Percentiles rank a stretch among this genome's conserved stretches.
phyloP scores from a whole-genome alignment of 2,888 invertebrate species.

The Blastobasis lacticolella region DNA sequence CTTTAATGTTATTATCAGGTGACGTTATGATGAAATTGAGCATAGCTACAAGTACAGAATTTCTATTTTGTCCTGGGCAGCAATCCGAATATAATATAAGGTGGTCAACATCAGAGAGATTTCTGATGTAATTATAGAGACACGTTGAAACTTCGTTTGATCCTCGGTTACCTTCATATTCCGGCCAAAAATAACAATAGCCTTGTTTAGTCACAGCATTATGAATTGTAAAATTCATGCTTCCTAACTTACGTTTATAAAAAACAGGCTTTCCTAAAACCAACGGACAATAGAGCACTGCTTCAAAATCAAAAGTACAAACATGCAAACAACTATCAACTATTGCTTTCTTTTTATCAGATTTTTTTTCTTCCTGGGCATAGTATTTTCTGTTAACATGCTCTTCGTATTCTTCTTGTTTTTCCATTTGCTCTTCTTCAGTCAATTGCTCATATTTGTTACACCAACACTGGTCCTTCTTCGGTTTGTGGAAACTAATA shows the following conservation, averaged over 20 bases:
- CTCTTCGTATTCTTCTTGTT: slow-evolving; percentile 13
- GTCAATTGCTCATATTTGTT: slow-evolving; percentile 12
- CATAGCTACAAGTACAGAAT: slow-evolving; percentile 8
- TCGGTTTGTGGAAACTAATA: slow-evolving; percentile 10
- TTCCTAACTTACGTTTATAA: slow-evolving; percentile 14
- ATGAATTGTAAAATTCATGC: slow-evolving; percentile 15
- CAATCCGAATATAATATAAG: slow-evolving; percentile 9
- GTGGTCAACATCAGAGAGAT: slow-evolving; percentile 5
- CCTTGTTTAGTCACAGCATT: slow-evolving; percentile 15
- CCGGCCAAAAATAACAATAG: slow-evolving; percentile 15
- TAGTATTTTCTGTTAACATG: slow-evolving; percentile 8
- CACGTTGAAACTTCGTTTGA: slow-evolving; percentile 7
- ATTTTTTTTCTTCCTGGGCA: slow-evolving; percentile 13
- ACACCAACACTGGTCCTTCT: slow-evolving; percentile 13
- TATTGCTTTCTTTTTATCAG: slow-evolving; percentile 10
- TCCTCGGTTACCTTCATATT: slow-evolving; percentile 13
- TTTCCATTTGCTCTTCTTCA: slow-evolving; percentile 12
- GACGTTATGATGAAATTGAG: slow-evolving; percentile 3
- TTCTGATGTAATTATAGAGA: background rate
- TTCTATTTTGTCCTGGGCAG: slow-evolving; percentile 10
- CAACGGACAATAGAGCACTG: slow-evolving; percentile 13
- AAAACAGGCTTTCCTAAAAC: slow-evolving; percentile 14
- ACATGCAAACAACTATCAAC: slow-evolving; percentile 9
- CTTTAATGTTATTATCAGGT: slow-evolving; percentile 2
- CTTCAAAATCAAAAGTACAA: slow-evolving; percentile 16